A percentile compares a stretch with the other conserved stretches of the same genome.
Evolutionary conservation across 2,888 invertebrate genomes (phyloP).

Genomic region (Fabriciana adippe): DNA sequence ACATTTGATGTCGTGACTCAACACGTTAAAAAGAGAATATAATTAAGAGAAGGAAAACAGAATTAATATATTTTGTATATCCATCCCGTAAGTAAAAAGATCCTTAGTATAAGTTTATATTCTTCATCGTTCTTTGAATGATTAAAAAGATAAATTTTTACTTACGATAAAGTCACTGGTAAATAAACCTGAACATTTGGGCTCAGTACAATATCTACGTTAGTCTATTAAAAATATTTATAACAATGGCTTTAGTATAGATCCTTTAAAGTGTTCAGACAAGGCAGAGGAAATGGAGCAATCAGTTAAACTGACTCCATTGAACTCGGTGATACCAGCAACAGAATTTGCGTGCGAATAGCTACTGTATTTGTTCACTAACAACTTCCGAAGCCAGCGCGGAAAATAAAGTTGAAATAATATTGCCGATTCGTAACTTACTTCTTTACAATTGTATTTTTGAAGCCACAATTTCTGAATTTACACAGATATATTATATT

Average conservation of each 20-base stretch:
- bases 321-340: conserved; percentile 25
- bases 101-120: no score
- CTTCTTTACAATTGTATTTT: conserved; percentile 12
- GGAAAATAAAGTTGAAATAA: conserved; percentile 25
- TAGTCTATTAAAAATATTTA: conserved; percentile 10
- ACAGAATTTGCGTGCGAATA: conserved; percentile 24
- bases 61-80: no score
- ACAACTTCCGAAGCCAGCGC: conserved; percentile 20
- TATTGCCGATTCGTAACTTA: conserved; percentile 20
- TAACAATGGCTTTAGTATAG: conserved; percentile 12
- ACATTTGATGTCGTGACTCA: no score
- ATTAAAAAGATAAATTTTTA: no score
- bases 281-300: conserved; percentile 25
- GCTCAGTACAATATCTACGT: conserved; percentile 5
- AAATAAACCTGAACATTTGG: not conserved
- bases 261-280: conserved; percentile 18
- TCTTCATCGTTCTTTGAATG: no score
- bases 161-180: no score
- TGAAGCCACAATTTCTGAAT: not conserved
- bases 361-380: conserved; percentile 24
- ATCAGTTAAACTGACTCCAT: conserved; percentile 25
- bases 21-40: no score
- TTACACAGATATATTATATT: not conserved
- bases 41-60: no score
- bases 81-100: no score